These are phyloP conservation scores for Channa striata DNA, from an alignment of 2,797 vertebrate genomes.

Conservation along the genomic window DNA sequence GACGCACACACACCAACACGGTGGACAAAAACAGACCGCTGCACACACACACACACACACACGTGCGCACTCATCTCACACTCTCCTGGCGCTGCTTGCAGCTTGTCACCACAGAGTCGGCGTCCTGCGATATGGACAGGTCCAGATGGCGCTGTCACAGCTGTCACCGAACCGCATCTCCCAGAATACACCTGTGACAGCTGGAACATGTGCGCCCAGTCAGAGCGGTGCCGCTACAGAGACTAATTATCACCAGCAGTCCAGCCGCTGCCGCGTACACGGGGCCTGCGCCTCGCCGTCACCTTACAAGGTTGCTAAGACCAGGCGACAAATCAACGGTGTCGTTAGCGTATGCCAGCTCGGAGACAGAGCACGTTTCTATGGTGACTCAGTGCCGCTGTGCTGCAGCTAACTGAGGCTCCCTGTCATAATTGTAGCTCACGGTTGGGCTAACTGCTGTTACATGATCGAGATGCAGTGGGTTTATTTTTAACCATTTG, in stretches of 20 bases:
- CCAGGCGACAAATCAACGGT: constrained; percentile 59
- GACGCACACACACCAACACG: background rate
- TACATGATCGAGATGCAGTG: background rate
- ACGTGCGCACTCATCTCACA: constrained; percentile 21
- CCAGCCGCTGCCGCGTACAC: constrained; percentile 57
- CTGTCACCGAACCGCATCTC: constrained; percentile 82
- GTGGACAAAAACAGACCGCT: constrained; percentile 2
- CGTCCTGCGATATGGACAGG: constrained; percentile 73
- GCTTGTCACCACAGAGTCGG: constrained; percentile 74
- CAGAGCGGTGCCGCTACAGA: constrained; percentile 75
- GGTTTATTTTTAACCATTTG: background rate
- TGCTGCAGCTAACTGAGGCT: constrained; percentile 6
- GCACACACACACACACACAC: background rate
- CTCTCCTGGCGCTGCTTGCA: constrained; percentile 54
- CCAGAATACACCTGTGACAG: constrained; percentile 88
- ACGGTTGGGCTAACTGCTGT: constrained; percentile 7
- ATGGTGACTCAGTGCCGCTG: constrained; percentile 34
- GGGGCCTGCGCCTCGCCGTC: constrained; percentile 48
- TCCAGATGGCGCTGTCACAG: constrained; percentile 86
- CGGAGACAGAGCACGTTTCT: constrained; percentile 18
- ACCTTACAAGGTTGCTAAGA: constrained; percentile 69
- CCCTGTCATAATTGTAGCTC: background rate
- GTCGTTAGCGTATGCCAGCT: constrained; percentile 56
- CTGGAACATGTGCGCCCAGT: constrained; percentile 84
- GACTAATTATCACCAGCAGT: constrained; percentile 85